Evolutionary conservation across 1,140 invertebrate genomes (phyloP).

Genomic region (Brachionus sp.): DNA sequence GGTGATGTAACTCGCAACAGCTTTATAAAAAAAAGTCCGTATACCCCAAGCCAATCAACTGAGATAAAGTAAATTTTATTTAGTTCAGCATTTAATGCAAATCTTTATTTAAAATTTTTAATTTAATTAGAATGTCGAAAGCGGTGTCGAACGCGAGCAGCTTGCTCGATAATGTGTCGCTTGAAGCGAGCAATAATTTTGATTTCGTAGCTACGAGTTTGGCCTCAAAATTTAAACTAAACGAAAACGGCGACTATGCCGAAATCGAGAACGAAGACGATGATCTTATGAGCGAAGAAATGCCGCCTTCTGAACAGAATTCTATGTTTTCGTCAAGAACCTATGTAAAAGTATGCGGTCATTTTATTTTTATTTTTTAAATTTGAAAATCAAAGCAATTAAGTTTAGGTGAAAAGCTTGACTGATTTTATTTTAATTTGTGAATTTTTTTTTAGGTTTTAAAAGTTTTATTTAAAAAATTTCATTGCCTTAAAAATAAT

Average conservation of each 20-base stretch:
- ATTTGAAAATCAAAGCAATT: not conserved
- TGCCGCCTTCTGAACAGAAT: not conserved
- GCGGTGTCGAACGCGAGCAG: not conserved
- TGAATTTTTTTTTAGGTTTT: not conserved
- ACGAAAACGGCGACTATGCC: slow-evolving; percentile 1
- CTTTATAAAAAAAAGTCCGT: slow-evolving; percentile 25
- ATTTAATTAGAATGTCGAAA: slow-evolving; percentile 10
- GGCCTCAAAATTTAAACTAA: not conserved
- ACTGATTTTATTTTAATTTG: slow-evolving; percentile 7
- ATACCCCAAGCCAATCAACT: not conserved
- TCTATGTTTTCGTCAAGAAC: slow-evolving; percentile 25
- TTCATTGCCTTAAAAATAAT: not conserved
- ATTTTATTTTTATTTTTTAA: not conserved
- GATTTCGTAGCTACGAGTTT: not conserved
- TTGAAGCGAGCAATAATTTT: slow-evolving; percentile 42
- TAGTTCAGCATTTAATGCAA: not conserved
- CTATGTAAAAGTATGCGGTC: slow-evolving; percentile 35
- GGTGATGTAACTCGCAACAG: slow-evolving; percentile 35
- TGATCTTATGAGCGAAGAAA: not conserved
- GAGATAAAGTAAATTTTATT: slow-evolving; percentile 15
- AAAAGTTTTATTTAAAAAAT: not conserved
- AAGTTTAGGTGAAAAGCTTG: not conserved
- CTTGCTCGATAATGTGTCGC: slow-evolving; percentile 43
- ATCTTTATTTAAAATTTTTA: not conserved
- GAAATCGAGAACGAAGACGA: slow-evolving; percentile 20